Percentiles rank a stretch among this genome's conserved stretches.
These are phyloP conservation scores for Drosophila pegasa DNA, from an alignment of 2,888 invertebrate genomes.

Conservation along the genomic window DNA sequence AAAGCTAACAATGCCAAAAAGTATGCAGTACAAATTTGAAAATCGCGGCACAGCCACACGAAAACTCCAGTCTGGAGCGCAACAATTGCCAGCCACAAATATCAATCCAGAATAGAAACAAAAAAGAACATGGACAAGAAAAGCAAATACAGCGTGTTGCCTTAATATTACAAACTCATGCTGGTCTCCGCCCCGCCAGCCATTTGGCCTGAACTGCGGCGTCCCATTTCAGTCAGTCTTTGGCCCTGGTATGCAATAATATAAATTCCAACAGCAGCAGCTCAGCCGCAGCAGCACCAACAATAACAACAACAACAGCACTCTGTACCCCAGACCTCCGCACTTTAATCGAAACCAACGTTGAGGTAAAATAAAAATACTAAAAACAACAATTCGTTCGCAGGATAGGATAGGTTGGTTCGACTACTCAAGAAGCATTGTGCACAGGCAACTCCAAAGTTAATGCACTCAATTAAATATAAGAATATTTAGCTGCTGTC, in stretches of 20 bases:
- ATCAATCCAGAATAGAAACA: conserved; percentile 58
- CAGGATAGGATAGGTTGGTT: conserved; percentile 11
- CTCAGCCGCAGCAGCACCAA: conserved; percentile 7
- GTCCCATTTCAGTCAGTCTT: conserved; percentile 27
- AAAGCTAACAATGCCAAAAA: conserved; percentile 62
- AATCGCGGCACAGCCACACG: conserved; percentile 31
- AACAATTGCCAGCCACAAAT: conserved; percentile 73
- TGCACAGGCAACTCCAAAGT: background rate
- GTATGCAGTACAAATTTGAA: conserved; percentile 53
- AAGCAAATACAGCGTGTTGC: conserved; percentile 48
- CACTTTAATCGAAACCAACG: conserved; percentile 55
- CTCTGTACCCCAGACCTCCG: conserved; percentile 5
- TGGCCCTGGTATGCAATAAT: conserved; percentile 70
- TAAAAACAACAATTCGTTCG: conserved; percentile 21
- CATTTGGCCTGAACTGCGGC: background rate
- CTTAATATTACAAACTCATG: conserved; percentile 55
- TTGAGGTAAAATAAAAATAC: conserved; percentile 34
- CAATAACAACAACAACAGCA: conserved; percentile 26
- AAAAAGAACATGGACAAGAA: background rate
- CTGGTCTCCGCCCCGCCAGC: conserved; percentile 5
- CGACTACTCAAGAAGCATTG: background rate
- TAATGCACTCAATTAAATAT: background rate
- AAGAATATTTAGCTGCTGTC: background rate
- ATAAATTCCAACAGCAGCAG: conserved; percentile 61
- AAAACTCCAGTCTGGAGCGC: conserved; percentile 42